Base-by-base conservation (phyloP, 2,888 invertebrate species). In the Limnephilus auricula region DNA sequence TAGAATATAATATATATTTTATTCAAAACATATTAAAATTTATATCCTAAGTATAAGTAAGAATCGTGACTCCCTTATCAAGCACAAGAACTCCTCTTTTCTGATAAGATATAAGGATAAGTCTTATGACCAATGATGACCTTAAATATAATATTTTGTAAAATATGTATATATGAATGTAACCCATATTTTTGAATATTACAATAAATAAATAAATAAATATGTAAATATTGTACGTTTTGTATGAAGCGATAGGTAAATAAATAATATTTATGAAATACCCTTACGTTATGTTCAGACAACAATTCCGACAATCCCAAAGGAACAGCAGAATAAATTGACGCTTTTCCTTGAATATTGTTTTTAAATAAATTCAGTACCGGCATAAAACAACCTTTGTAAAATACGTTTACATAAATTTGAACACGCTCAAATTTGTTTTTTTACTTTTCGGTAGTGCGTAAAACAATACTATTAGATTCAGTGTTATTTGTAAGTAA, bases 241-340 rank as follows among this genome's bases (percentile, higher is more conserved):
- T 65, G 65, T n/a, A 65, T 25, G 25, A 65, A 65, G 65, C 65
- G n/a, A 65, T 65, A 65, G 25, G n/a, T 2, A 65, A 65, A 65
- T 25, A 65, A 65, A 65, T 65, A 65, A 25, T 65, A 65, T 65
- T 65, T 65, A 65, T 65, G 65, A 9, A 65, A 65, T 65, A 65
- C 65, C 65, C 65, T 65, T 65, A 2, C 65, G 65, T n/a, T n/a
- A n/a, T 65, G 65, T 25, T 25, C 50, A 65, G 65, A 65, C 65
- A 80, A 32, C 31, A 32, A 18, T 80, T 32, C 80, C 31, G 15
- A 80, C 80, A 80, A 31, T 80, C 80, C 80, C 32, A 31, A 32
- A 32, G 80, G 80, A 80, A 80, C 31, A 80, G 18, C 32, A 31
- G 80, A 80, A 80, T 80, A 80, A 80, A 80, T 80, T 80, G 30